Conservation (phyloP, 2,888 invertebrate genomes). For the Cryptus viduatorius region DNA sequence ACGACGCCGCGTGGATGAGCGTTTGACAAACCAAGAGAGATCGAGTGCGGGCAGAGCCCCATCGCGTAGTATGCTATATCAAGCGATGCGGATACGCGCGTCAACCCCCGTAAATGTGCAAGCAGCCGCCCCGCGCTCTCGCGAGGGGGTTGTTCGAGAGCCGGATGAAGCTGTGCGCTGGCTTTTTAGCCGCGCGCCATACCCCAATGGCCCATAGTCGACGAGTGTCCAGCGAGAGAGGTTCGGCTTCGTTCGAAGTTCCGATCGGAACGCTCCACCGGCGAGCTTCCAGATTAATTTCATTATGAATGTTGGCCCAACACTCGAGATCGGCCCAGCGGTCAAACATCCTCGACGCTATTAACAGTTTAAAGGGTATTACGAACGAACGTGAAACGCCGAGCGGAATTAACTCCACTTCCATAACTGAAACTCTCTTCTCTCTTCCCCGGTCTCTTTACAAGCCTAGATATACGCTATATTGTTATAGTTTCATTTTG, state of each 20-base stretch:
- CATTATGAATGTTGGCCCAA: conserved; percentile 85
- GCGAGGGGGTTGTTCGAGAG: conserved; percentile 48
- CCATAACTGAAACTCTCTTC: not conserved
- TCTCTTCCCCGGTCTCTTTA: not conserved
- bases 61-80: conserved; percentile 1
- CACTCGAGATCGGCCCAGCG: conserved; percentile 83
- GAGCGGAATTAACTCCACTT: conserved; percentile 25
- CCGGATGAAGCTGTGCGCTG: conserved; percentile 64
- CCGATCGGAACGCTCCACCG: conserved; percentile 72
- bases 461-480: not conserved
- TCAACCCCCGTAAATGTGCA: not conserved
- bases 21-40: conserved; percentile 56
- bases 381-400: conserved; percentile 58
- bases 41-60: not conserved
- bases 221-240: conserved; percentile 42
- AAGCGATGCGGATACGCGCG: conserved; percentile 47
- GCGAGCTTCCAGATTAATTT: conserved; percentile 82
- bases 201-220: conserved; percentile 39
- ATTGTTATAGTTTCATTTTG: not conserved
- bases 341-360: conserved; percentile 83
- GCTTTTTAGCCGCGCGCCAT: conserved; percentile 60
- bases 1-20: conserved; percentile 34
- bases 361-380: conserved; percentile 81
- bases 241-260: conserved; percentile 43
- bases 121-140: conserved; percentile 12